A percentile compares a stretch with the other conserved stretches of the same genome.
Conservation (phyloP, 2,888 invertebrate species). For the Trissonchulus sp. region DNA sequence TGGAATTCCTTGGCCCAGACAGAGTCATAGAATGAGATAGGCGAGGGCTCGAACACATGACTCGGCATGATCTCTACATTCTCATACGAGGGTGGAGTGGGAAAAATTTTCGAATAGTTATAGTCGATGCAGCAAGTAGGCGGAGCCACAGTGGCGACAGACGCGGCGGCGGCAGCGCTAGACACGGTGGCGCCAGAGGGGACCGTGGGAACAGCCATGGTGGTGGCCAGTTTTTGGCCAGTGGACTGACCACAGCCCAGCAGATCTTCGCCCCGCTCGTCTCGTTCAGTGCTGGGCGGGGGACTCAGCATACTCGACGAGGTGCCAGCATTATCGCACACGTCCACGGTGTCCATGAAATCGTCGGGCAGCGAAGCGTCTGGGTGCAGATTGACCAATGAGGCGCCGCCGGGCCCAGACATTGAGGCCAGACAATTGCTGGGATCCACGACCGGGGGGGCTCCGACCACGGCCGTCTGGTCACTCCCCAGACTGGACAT, state of each 20-base stretch:
- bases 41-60: neutral
- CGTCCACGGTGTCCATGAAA: neutral
- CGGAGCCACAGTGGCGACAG: conserved; percentile 30
- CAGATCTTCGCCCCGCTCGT: neutral
- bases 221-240: neutral
- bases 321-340: neutral
- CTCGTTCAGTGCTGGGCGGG: neutral
- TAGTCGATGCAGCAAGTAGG: conserved; percentile 38
- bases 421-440: no score
- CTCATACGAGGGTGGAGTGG: conserved; percentile 47
- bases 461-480: neutral
- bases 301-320: neutral
- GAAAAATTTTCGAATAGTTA: conserved; percentile 43
- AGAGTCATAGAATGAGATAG: neutral
- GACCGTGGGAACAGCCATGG: neutral
- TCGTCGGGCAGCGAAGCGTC: conserved; percentile 28
- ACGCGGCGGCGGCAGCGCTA: neutral
- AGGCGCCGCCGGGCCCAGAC: neutral
- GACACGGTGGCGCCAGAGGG: neutral
- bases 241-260: no score
- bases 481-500: neutral
- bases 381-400: conserved; percentile 14
- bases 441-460: neutral
- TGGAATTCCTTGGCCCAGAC: neutral
- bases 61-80: neutral